Conservation (phyloP, 2,888 invertebrate species). For the Slavum lentiscoides region DNA sequence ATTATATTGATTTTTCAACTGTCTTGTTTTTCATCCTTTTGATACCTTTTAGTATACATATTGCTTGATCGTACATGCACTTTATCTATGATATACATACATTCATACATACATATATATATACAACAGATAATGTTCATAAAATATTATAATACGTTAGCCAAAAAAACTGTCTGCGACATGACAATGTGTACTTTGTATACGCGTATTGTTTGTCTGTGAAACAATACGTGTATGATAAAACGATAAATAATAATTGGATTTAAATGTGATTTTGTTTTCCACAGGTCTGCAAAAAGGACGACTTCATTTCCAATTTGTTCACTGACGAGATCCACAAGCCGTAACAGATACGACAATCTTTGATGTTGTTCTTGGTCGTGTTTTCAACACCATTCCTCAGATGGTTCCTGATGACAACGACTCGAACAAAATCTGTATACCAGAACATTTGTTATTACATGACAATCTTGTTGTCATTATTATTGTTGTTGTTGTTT, state of each 20-base stretch:
- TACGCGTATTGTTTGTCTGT: too few relatives aligned
- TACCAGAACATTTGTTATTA: conserved; percentile 27
- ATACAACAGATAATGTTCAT: not conserved
- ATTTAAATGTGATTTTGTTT: not conserved
- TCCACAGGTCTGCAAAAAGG: conserved; percentile 62
- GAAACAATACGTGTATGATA: not conserved
- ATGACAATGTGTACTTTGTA: not conserved
- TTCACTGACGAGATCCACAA: conserved; percentile 32
- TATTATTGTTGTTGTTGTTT: not conserved
- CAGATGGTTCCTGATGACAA: conserved; percentile 50
- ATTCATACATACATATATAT: not conserved
- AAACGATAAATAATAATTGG: too few relatives aligned
- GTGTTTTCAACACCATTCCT: conserved; percentile 49
- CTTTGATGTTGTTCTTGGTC: conserved; percentile 53
- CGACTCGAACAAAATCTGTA: conserved; percentile 21
- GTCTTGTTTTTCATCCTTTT: conserved; percentile 35
- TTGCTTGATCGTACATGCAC: conserved; percentile 39
- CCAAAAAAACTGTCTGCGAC: not conserved
- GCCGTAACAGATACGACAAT: conserved; percentile 38
- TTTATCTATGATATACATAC: not conserved
- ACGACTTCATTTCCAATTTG: conserved; percentile 61
- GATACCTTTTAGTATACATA: conserved; percentile 23
- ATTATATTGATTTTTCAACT: conserved; percentile 20
- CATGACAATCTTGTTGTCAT: not conserved
- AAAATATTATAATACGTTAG: not conserved